Base-by-base conservation (phyloP, 2,113 vertebrate species). In the Tylochromis polylepis region DNA sequence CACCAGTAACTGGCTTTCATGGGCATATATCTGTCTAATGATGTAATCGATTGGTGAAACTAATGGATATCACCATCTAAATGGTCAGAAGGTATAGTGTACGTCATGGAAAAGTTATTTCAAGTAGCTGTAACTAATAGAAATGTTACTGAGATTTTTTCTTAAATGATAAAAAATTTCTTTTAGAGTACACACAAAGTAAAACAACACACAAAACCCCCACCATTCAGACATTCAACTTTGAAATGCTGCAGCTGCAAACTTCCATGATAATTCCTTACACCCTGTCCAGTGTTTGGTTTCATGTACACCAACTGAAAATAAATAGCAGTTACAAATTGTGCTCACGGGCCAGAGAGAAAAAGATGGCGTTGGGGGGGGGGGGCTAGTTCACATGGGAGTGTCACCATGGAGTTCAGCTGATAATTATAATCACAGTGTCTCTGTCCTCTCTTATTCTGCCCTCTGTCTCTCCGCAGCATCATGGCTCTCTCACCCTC, bases 231-330 rank as follows among this genome's bases (percentile, higher is more conserved):
- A 11, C 14, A 22, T 85, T 72, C 15, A 77, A 38, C 36, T 83
- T 70, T 43, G 11, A 85, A 83, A 22, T 29, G 36, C 79, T 49
- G 18, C 55, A 34, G 53, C 49, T 56, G 27, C 49, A 65, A 81
- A 78, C 82, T 77, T 80, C 27, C 5, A 53, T 53, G 81, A 81
- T 88, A 70, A 86, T 91, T 90, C 85, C 81, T 91, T 82, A 85
- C 78, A 41, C 49, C 62, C 34, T 77, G 87, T 88, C 85, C 55
- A 3, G 20, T 88, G 57, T 88, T 88, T 6, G 88, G 82, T 91
- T 93, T 94, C 88, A 90, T 41, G 82, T 82, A 56, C 77, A 80
- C 60, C 60, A 85, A 87, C 88, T 91, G 85, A 88, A 93, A 91
- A 89, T 90, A 92, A 93, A 91, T 83, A 85, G 16, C 55, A 83